These are phyloP conservation scores for Malurus melanocephalus DNA, from an alignment of 2,113 vertebrate genomes.

Conservation along the genomic window DNA sequence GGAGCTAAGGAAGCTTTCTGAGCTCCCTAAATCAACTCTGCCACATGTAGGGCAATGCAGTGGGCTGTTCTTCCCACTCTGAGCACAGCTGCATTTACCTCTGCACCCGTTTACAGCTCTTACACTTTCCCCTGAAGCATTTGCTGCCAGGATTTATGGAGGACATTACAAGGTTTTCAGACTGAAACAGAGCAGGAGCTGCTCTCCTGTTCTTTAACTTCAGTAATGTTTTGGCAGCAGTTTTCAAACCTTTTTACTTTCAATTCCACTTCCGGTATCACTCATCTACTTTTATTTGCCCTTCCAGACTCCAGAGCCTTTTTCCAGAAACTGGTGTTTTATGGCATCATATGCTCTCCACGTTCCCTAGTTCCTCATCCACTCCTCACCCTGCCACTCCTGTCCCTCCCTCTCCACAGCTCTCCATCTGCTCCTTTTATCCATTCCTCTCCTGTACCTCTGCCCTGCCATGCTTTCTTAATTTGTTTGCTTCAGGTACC, in stretches of 20 bases:
- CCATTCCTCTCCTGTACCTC: not conserved
- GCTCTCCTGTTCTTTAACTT: not conserved
- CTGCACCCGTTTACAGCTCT: not conserved
- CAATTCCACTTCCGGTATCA: not conserved
- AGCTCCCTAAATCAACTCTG: not conserved
- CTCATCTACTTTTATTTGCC: not conserved
- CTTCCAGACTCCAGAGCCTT: not conserved
- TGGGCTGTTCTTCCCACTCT: not conserved
- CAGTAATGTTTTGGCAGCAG: not conserved
- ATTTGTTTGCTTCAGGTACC: not conserved
- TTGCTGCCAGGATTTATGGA: not conserved
- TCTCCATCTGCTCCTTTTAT: not conserved
- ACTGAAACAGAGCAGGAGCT: not conserved
- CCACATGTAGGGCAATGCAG: accelerated
- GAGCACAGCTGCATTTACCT: not conserved
- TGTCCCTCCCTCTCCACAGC: not conserved
- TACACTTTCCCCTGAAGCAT: not conserved
- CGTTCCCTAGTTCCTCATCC: not conserved
- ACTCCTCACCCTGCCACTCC: not conserved
- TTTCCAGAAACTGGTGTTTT: not conserved
- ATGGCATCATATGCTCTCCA: conserved; percentile 27
- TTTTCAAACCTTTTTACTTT: not conserved
- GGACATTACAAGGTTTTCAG: not conserved
- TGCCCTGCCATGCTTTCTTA: accelerated
- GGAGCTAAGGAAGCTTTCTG: not conserved